Percentiles rank a stretch among this genome's conserved stretches.
Evolutionary conservation across 2,888 invertebrate genomes (phyloP).

Genomic region (Heteropelma amictum): DNA sequence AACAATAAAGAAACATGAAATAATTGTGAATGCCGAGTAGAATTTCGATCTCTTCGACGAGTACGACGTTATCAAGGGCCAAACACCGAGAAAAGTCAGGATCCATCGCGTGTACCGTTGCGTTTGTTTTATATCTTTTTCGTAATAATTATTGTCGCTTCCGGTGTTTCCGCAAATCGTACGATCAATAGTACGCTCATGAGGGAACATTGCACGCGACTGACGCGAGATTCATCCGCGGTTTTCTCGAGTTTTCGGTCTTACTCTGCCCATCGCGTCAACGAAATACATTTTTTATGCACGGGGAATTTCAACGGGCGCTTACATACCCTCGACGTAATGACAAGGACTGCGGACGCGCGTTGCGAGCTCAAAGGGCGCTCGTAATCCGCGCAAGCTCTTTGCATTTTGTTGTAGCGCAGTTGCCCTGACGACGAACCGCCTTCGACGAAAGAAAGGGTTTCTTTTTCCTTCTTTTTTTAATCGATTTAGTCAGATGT

Average conservation of each 20-base stretch:
- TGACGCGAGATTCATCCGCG: no score
- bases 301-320: no score
- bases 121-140: neutral
- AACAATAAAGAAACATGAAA: neutral
- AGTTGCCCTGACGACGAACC: neutral
- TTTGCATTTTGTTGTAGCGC: neutral
- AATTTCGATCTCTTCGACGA: conserved; percentile 5
- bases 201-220: no score
- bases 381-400: neutral
- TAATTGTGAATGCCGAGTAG: neutral
- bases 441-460: neutral
- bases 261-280: no score
- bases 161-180: neutral
- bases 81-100: conserved; percentile 31
- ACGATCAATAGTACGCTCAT: neutral
- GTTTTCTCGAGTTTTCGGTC: no score
- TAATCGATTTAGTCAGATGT: neutral
- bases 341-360: no score
- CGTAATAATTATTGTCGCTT: conserved; percentile 2
- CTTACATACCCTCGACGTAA: no score
- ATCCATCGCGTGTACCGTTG: conserved; percentile 32
- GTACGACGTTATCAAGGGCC: conserved; percentile 42
- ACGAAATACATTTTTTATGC: no score
- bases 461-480: neutral
- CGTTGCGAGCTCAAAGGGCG: neutral